Evolutionary conservation across 2,113 vertebrate genomes (phyloP), one percentile per base, ranked within the genome.

Genomic region (Rhynchomys soricoides): DNA sequence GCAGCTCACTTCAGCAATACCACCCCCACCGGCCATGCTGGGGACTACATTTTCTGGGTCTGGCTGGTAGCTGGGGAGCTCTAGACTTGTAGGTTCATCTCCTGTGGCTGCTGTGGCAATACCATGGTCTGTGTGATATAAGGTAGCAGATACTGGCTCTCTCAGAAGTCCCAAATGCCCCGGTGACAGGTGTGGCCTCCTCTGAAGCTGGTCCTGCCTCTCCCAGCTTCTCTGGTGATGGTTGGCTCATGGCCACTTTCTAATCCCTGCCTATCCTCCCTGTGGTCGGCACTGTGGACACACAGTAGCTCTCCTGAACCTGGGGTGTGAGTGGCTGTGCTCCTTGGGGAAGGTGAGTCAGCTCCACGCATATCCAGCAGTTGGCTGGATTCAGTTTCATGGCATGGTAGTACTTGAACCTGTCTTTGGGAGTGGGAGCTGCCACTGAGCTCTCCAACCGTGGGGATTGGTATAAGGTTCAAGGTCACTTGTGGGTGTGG

Each of bases 401-500:
- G 15, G 1, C 0, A 3, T 59, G 37, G 70, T 10, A 74, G 70
- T 50, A 50, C 34, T 2, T 37, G 48, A 59, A 5, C 19, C 40
- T 4, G 4, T 8, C 48, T 19, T 21, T n/a, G 29, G 10, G 5
- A 68, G 31, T 15, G n/a, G 50, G 48, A 7, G 3, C 15, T 52
- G 21, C 11, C 11, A 1, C 7, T 9, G 26, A 64, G 4, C 22
- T 40, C 9, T 8, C 2, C 22, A 6, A 0, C 31, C 1, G 26
- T 1, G n/a, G 40, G 37, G 17, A 1, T 22, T 9, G n/a, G 7
- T 12, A 34, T 4, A 26, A 40, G 66, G 66, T 55, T 59, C 7
- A 1, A 1, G 17, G 62, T 50, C 8, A 3, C 0, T 34, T 40
- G 3, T 26, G 5, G 0, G 71, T 24, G 0, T 1, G 0, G 34